These are phyloP conservation scores for Encarsia formosa DNA, from an alignment of 2,888 invertebrate species.

Conservation along the genomic window DNA sequence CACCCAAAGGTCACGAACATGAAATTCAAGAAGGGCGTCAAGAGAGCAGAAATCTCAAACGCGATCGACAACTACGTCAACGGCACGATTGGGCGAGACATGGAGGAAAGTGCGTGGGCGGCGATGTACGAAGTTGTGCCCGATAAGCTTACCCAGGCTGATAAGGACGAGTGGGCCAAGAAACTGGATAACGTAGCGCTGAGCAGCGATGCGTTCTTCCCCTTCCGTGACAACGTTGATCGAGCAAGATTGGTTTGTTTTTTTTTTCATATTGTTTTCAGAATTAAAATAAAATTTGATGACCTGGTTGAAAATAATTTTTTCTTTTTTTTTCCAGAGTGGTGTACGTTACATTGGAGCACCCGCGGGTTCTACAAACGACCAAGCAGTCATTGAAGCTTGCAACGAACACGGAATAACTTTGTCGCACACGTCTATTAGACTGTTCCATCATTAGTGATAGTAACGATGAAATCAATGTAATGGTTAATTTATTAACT, in stretches of 20 bases:
- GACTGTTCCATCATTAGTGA: conserved; percentile 95
- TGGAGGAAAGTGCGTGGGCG: conserved; percentile 72
- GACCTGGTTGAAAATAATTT: neutral
- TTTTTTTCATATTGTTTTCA: neutral
- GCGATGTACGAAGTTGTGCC: conserved; percentile 73
- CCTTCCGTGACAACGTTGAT: conserved; percentile 96
- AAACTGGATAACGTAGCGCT: conserved; percentile 75
- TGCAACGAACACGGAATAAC: conserved; percentile 88
- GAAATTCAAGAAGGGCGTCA: conserved; percentile 80
- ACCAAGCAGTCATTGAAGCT: conserved; percentile 81
- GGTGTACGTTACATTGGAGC: conserved; percentile 92
- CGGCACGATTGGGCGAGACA: conserved; percentile 86
- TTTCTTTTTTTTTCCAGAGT: conserved; percentile 68
- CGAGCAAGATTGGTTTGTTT: conserved; percentile 73
- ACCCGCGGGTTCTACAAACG: conserved; percentile 92
- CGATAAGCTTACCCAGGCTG: conserved; percentile 63
- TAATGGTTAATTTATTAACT: too few species aligned
- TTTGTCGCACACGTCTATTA: conserved; percentile 81
- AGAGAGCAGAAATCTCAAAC: conserved; percentile 90
- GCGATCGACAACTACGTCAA: conserved; percentile 93
- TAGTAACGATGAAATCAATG: too few species aligned
- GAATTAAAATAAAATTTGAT: neutral
- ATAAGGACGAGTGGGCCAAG: conserved; percentile 66
- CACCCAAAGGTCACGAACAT: conserved; percentile 81
- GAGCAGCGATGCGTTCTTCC: conserved; percentile 94